Conservation (phyloP, 2,888 invertebrate species). For the Cactoblastis cactorum region DNA sequence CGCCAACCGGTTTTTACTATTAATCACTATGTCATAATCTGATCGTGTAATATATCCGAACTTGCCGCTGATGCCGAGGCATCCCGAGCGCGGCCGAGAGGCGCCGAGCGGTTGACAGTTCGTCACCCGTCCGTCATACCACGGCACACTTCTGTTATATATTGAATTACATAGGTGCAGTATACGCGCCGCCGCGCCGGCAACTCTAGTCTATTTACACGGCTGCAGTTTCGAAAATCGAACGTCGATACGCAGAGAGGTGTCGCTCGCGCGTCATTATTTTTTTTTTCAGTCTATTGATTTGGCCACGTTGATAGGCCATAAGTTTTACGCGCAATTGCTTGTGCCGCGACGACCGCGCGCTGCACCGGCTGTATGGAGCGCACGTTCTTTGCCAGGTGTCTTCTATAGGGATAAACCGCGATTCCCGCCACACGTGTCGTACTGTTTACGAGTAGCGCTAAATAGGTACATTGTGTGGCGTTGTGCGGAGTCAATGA, state of each 20-base stretch:
- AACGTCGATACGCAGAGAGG: conserved; percentile 34
- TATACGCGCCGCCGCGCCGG: conserved; percentile 55
- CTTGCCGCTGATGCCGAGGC: conserved; percentile 39
- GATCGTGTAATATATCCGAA: conserved; percentile 49
- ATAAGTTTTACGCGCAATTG: conserved; percentile 45
- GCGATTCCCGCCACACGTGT: conserved; percentile 63
- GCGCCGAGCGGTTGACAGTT: conserved; percentile 65
- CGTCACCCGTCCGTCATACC: conserved; percentile 69
- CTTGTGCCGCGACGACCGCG: conserved; percentile 44
- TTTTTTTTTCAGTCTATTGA: conserved; percentile 44
- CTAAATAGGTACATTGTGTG: conserved; percentile 22
- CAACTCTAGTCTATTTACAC: conserved; percentile 48
- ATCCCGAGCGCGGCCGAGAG: conserved; percentile 45
- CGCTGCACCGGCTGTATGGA: conserved; percentile 32
- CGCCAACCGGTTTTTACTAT: conserved; percentile 55
- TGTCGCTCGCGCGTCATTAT: conserved; percentile 26
- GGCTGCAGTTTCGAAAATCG: conserved; percentile 52
- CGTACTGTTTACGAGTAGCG: conserved; percentile 61
- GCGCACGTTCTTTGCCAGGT: conserved; percentile 33
- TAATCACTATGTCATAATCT: conserved; percentile 64
- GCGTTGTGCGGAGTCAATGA: conserved; percentile 64
- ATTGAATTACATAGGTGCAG: conserved; percentile 64
- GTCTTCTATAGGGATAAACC: conserved; percentile 34
- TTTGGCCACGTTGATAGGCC: conserved; percentile 33
- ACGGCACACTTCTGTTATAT: conserved; percentile 67